Percentiles rank a stretch among this genome's conserved stretches.
Conservation (phyloP, 1,140 invertebrate genomes). For the Telenomus remus region DNA sequence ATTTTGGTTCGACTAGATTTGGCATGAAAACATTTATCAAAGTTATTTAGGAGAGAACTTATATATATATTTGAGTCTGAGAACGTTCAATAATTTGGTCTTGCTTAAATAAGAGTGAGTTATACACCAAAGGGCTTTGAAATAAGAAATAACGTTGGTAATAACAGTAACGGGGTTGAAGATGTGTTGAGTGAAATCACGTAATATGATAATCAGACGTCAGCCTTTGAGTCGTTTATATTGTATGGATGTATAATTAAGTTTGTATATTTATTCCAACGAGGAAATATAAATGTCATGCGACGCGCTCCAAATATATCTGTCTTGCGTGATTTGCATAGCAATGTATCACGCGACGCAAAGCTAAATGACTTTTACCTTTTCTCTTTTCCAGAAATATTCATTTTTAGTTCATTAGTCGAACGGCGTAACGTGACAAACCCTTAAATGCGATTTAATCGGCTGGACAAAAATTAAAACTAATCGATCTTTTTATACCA, state of each 20-base stretch:
- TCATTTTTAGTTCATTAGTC: conserved; percentile 13
- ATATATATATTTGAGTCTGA: too few relatives aligned
- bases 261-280: conserved; percentile 29
- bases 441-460: background rate
- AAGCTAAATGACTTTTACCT: conserved; percentile 13
- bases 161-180: conserved; percentile 3
- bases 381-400: conserved; percentile 2
- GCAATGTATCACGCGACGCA: conserved; percentile 31
- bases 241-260: conserved; percentile 41
- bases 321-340: conserved; percentile 24
- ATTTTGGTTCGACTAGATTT: too few relatives aligned
- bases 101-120: too few relatives aligned
- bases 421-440: background rate
- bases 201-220: conserved; percentile 37
- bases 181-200: conserved; percentile 22
- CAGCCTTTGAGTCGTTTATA: conserved; percentile 24
- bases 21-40: too few relatives aligned
- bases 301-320: conserved; percentile 18
- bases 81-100: too few relatives aligned
- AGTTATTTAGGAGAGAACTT: too few relatives aligned
- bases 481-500: background rate
- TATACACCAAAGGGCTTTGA: too few relatives aligned
- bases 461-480: background rate
- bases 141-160: conserved; percentile 8
- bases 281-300: conserved; percentile 40